Base-by-base conservation (phyloP, 2,888 invertebrate species). In the Orthosia incerta region DNA sequence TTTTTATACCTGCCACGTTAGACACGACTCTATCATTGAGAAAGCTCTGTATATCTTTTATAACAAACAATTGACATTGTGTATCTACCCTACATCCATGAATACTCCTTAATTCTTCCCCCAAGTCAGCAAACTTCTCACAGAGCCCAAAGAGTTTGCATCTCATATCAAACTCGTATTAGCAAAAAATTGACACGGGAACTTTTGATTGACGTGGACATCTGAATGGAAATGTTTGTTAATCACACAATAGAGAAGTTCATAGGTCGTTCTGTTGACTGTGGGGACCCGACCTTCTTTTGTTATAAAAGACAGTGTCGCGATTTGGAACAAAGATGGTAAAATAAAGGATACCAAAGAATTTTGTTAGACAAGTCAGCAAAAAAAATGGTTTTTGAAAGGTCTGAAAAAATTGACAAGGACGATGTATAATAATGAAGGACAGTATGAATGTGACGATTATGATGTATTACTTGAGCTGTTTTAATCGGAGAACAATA, bases 181-280 rank as follows among this genome's bases (percentile, higher is more conserved):
- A 89, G 87, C 85, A 88, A 91, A 91, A 91, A 89, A 84, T 82
- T 89, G 87, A 91, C 91, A 86, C 81, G 82, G 88, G 86, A 84
- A 80, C 56, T 56, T 89, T 87, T 92, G 93, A 93, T 91, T 93
- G 93, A 93, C 92, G 82, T 82, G 81, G 89, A 89, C 89, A 79
- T 84, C 63, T 75, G 83, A 67, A 80, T 74, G 84, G 80, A 81
- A 87, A 85, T 82, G 82, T 83, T 83, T 84, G 74, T 75, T 75
- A 71, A 64, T 64, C 83, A 86, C 80, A 92, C 90, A 91, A 90
- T 87, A 76, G 74, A 45, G 50, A 66, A 88, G 90, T 90, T 90
- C 90, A 88, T 83, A 92, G 92, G 89, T 93, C 88, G 91, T 78
- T 84, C 86, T 90, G 89, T 89, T 80, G 71, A 53, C 60, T 67